phyloP scores from a whole-genome alignment of 30 jellyfish, hydroid and myxozoan species.

The Nemopilema nomurai region DNA sequence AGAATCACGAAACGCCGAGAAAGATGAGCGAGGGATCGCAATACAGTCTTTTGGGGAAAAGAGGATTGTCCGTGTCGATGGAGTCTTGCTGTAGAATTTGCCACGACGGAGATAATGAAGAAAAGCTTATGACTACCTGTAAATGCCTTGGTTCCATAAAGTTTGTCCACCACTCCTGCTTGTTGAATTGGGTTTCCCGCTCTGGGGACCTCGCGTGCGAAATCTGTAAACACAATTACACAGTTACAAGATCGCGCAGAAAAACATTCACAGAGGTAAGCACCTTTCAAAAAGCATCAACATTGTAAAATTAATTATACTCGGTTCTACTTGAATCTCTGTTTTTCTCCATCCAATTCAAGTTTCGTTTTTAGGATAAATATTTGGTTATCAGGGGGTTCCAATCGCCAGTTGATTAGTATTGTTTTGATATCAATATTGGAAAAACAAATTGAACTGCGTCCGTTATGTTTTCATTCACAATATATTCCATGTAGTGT shows the following conservation, averaged over 20 bases:
- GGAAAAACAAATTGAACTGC: background rate
- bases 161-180: constrained; percentile 66
- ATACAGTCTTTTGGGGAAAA: constrained; percentile 1
- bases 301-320: no score
- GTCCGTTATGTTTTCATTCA: background rate
- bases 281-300: background rate
- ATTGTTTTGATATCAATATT: background rate
- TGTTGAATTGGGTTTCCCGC: constrained; percentile 70
- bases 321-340: no score
- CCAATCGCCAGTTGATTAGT: background rate
- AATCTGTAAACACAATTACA: constrained; percentile 49
- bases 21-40: constrained; percentile 21
- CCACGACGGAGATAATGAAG: constrained; percentile 66
- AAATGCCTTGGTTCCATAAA: constrained; percentile 66
- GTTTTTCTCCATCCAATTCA: no score
- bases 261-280: constrained; percentile 54
- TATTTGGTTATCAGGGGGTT: background rate
- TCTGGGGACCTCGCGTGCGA: constrained; percentile 83
- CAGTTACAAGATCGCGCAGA: constrained; percentile 43
- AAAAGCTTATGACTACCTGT: constrained; percentile 53
- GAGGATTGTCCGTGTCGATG: constrained; percentile 28
- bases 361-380: background rate
- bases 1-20: constrained; percentile 7
- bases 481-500: background rate
- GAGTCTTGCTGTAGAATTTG: constrained; percentile 66